Conservation (phyloP, 2,797 vertebrate genomes). For the Anguilla pacifica region DNA sequence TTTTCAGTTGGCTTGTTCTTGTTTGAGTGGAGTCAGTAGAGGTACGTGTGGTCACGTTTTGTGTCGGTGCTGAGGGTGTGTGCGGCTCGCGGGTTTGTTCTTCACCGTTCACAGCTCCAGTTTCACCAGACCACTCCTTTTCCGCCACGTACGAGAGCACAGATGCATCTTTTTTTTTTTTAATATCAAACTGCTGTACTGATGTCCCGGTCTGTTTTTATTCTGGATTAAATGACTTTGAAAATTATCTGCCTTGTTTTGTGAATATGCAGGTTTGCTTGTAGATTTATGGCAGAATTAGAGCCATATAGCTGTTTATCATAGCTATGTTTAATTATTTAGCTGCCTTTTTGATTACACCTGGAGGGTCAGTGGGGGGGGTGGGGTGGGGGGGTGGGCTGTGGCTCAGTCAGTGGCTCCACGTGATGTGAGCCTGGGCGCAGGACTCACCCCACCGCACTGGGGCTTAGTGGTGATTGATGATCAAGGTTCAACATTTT, state of each 20-base stretch:
- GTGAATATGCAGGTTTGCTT: slow-evolving; percentile 17
- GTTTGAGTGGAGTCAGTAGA: neutral
- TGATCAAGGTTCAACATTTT: too few species aligned
- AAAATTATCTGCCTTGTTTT: slow-evolving; percentile 38
- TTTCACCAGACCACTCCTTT: slow-evolving; percentile 33
- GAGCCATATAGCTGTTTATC: too few species aligned
- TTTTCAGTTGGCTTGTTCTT: neutral
- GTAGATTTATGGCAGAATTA: neutral
- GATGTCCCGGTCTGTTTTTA: slow-evolving; percentile 69
- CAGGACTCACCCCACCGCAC: neutral
- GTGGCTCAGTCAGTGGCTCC: neutral
- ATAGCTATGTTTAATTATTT: too few species aligned
- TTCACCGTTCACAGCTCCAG: neutral
- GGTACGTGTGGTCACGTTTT: too few species aligned
- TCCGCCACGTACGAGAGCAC: slow-evolving; percentile 40
- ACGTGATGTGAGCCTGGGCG: neutral
- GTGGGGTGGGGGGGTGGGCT: neutral
- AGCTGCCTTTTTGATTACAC: too few species aligned
- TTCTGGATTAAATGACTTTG: slow-evolving; percentile 74
- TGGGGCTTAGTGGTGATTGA: neutral
- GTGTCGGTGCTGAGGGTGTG: too few species aligned
- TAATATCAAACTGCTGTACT: slow-evolving; percentile 65
- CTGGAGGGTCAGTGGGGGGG: neutral
- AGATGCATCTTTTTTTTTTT: slow-evolving; percentile 39
- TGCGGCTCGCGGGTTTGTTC: neutral